Conservation (phyloP, 2,797 vertebrate genomes). For the Erethizon dorsatum region DNA sequence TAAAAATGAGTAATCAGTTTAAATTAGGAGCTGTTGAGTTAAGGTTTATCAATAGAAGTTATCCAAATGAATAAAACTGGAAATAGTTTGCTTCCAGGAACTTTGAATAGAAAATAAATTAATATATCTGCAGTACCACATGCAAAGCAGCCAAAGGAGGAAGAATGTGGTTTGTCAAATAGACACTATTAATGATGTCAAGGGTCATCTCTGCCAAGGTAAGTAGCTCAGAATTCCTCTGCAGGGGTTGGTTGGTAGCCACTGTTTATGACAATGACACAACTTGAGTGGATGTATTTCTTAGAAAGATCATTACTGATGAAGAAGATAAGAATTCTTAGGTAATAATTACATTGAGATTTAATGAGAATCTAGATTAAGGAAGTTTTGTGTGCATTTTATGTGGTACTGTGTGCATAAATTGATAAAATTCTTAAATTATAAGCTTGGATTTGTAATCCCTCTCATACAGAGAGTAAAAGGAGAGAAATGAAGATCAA, state of each 20-base stretch:
- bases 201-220: neutral
- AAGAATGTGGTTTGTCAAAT: neutral
- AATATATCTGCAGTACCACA: neutral
- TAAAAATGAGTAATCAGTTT: neutral
- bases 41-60: neutral
- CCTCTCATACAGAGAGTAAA: neutral
- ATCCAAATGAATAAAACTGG: neutral
- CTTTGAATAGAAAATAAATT: neutral
- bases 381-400: neutral
- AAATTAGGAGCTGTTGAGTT: neutral
- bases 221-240: neutral
- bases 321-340: neutral
- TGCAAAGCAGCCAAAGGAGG: neutral
- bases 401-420: neutral
- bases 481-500: neutral
- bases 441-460: neutral
- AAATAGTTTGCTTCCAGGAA: neutral
- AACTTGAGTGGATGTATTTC: neutral
- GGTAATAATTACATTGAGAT: neutral
- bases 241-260: neutral
- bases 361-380: neutral
- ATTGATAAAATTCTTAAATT: neutral
- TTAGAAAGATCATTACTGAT: neutral
- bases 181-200: neutral
- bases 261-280: neutral